A percentile compares a stretch with the other conserved stretches of the same genome.
Conservation (phyloP, 2,797 vertebrate genomes). For the Phrynocephalus guinanensis region DNA sequence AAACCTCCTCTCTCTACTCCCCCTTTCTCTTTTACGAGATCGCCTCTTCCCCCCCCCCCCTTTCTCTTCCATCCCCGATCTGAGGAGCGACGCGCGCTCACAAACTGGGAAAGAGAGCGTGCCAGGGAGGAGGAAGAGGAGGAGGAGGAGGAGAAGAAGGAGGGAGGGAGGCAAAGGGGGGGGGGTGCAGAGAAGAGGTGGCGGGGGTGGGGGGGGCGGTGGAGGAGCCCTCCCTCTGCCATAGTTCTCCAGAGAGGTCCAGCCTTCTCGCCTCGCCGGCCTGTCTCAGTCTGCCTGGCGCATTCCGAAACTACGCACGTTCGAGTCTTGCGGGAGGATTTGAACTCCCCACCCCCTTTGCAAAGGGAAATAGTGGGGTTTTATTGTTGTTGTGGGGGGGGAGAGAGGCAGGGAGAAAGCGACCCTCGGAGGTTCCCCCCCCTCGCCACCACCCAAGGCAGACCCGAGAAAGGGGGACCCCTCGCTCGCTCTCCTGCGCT, state of each 20-base stretch:
- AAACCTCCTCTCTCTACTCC: not conserved
- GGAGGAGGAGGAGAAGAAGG: constrained; percentile 5
- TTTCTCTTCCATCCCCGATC: constrained; percentile 17
- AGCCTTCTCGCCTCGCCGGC: constrained; percentile 26
- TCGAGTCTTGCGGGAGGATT: not conserved
- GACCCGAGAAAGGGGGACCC: no score
- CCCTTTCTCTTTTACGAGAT: not conserved
- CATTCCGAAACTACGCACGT: constrained; percentile 58
- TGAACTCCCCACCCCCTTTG: not conserved
- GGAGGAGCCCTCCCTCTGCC: not conserved
- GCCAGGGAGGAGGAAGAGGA: not conserved
- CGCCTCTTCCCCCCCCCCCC: not conserved
- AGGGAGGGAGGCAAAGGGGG: not conserved
- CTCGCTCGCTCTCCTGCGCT: no score
- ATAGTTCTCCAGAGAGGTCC: constrained; percentile 11
- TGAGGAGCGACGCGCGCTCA: no score
- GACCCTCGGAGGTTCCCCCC: no score
- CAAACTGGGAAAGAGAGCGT: no score
- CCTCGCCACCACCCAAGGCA: no score
- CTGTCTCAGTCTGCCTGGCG: not conserved
- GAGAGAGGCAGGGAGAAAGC: no score
- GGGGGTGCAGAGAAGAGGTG: constrained; percentile 7
- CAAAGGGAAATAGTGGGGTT: not conserved
- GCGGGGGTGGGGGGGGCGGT: constrained; percentile 2
- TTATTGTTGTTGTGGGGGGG: not conserved